Conservation (phyloP, 2,113 vertebrate species). For the Crotophaga sulcirostris region DNA sequence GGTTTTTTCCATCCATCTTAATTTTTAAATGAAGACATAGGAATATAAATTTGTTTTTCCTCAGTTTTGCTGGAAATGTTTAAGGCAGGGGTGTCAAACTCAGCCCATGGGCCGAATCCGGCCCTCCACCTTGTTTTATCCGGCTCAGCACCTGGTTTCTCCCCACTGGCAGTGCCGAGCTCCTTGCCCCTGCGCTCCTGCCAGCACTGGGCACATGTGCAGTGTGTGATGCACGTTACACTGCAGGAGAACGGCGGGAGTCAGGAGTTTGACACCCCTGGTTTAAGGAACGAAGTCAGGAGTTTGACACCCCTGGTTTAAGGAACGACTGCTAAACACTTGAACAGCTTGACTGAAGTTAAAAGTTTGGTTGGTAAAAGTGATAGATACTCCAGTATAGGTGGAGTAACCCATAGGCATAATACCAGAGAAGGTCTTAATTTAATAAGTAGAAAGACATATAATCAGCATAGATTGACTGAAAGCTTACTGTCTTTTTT, state of each 20-base stretch:
- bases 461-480: not conserved
- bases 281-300: not conserved
- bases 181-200: too few species aligned
- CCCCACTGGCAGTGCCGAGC: too few species aligned
- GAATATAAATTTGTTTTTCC: not conserved
- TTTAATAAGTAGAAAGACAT: not conserved
- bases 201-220: too few species aligned
- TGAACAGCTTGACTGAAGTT: not conserved
- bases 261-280: too few species aligned
- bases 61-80: not conserved
- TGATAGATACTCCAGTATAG: not conserved
- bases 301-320: not conserved
- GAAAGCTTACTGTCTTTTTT: not conserved
- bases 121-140: too few species aligned
- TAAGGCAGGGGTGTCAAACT: not conserved
- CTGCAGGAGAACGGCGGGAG: too few species aligned
- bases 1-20: not conserved
- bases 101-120: too few species aligned
- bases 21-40: not conserved
- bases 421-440: not conserved
- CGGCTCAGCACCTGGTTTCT: too few species aligned
- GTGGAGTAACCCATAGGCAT: not conserved
- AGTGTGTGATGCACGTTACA: too few species aligned
- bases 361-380: not conserved
- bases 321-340: not conserved